A percentile compares a stretch with the other conserved stretches of the same genome.
These are phyloP conservation scores for Nansenia antarctica DNA, from an alignment of 2,113 vertebrate species.

Conservation along the genomic window DNA sequence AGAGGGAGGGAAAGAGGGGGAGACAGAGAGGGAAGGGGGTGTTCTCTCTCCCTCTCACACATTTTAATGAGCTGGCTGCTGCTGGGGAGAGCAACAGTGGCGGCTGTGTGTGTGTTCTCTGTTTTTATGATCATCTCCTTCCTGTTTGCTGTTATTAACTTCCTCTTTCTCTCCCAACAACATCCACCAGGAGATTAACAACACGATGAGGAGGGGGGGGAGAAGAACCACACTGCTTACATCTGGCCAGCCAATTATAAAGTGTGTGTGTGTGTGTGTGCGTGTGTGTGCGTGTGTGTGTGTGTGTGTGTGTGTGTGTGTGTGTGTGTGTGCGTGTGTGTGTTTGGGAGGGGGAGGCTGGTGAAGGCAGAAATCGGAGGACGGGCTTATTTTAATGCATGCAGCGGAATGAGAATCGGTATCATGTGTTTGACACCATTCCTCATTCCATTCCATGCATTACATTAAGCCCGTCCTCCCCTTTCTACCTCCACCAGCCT, in stretches of 20 bases:
- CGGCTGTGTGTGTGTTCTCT: constrained; percentile 44
- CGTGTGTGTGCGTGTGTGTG: constrained; percentile 14
- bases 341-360: not conserved
- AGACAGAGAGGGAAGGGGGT: constrained; percentile 39
- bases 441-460: too few species aligned
- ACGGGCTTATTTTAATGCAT: too few species aligned
- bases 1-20: constrained; percentile 40
- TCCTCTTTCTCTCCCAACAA: constrained; percentile 32
- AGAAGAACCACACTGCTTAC: constrained; percentile 30
- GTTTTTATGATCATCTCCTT: constrained; percentile 58
- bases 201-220: constrained; percentile 27
- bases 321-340: constrained; percentile 11
- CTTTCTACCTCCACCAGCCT: too few species aligned
- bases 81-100: constrained; percentile 39
- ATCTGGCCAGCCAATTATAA: constrained; percentile 47
- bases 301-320: constrained; percentile 14
- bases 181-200: constrained; percentile 48
- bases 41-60: too few species aligned
- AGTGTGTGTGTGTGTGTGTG: not conserved
- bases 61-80: constrained; percentile 72
- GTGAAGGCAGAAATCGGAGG: not conserved
- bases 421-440: too few species aligned
- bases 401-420: too few species aligned
- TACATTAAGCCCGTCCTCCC: too few species aligned
- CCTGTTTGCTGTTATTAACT: constrained; percentile 60